Evolutionary conservation across 2,888 invertebrate genomes (phyloP).

Genomic region (Corbicula japonica): DNA sequence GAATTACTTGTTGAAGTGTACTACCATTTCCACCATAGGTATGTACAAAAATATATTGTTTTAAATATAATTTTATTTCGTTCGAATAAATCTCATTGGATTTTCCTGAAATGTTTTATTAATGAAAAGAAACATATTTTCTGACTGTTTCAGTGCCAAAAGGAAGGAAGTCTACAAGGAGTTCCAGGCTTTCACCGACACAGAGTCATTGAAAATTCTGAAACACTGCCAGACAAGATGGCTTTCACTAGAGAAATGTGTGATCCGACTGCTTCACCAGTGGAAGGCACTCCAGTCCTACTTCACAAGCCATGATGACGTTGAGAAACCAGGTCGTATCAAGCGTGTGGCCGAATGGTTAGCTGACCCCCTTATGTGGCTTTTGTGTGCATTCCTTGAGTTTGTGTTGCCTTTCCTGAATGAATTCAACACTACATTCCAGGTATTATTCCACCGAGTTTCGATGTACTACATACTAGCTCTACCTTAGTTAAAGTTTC

Average conservation of each 20-base stretch:
- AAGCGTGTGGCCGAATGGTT: constrained; percentile 10
- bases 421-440: constrained; percentile 50
- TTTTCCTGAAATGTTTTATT: too few species aligned
- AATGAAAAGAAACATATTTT: too few species aligned
- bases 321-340: constrained; percentile 45
- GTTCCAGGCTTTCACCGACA: constrained; percentile 54
- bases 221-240: constrained; percentile 54
- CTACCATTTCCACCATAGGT: constrained; percentile 52
- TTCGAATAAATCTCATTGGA: not conserved
- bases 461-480: too few species aligned
- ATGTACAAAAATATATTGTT: not conserved
- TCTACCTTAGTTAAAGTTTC: too few species aligned
- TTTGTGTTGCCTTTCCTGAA: constrained; percentile 38
- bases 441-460: constrained; percentile 19
- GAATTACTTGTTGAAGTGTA: constrained; percentile 44
- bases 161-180: constrained; percentile 49
- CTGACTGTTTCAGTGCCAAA: constrained; percentile 26
- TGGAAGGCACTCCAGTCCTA: constrained; percentile 48
- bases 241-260: constrained; percentile 44
- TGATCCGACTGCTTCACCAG: constrained; percentile 35
- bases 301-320: constrained; percentile 53
- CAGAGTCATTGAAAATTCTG: constrained; percentile 49
- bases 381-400: constrained; percentile 47
- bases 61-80: not conserved
- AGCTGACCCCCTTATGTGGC: constrained; percentile 7